Percentiles rank a stretch among this genome's conserved stretches.
Evolutionary conservation across 2,888 invertebrate genomes (phyloP).

Genomic region (Ectemnius cavifrons): DNA sequence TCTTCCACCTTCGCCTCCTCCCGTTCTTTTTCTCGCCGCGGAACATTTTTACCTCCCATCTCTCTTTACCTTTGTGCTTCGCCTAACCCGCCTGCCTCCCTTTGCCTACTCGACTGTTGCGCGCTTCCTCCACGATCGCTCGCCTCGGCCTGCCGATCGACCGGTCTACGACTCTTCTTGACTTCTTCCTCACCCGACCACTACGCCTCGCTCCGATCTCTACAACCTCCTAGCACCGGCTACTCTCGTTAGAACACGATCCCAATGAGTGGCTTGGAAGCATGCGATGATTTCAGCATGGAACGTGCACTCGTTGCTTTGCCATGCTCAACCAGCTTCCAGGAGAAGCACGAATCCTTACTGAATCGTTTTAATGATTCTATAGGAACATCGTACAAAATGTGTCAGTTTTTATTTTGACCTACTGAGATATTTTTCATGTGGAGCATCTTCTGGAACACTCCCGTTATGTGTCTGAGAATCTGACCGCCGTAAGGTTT

Average conservation of each 20-base stretch:
- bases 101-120: slow-evolving; percentile 51
- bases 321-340: too few relatives aligned
- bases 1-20: slow-evolving; percentile 31
- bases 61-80: slow-evolving; percentile 57
- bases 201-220: neutral
- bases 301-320: too few relatives aligned
- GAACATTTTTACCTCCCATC: slow-evolving; percentile 59
- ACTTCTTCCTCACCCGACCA: slow-evolving; percentile 1
- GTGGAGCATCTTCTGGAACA: too few relatives aligned
- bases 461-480: neutral
- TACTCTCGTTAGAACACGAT: slow-evolving; percentile 24
- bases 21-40: slow-evolving; percentile 48
- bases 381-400: neutral
- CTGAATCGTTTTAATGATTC: neutral
- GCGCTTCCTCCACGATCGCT: slow-evolving; percentile 32
- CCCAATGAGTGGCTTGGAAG: neutral
- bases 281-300: neutral
- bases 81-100: slow-evolving; percentile 58
- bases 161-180: slow-evolving; percentile 41
- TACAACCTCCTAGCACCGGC: slow-evolving; percentile 20
- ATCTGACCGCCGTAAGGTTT: neutral
- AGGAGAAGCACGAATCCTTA: neutral
- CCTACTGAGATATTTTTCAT: too few relatives aligned
- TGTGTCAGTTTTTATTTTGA: too few relatives aligned
- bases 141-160: slow-evolving; percentile 37